Evolutionary conservation across 2,797 vertebrate genomes (phyloP).

Genomic region (Macrochelys suwanniensis): DNA sequence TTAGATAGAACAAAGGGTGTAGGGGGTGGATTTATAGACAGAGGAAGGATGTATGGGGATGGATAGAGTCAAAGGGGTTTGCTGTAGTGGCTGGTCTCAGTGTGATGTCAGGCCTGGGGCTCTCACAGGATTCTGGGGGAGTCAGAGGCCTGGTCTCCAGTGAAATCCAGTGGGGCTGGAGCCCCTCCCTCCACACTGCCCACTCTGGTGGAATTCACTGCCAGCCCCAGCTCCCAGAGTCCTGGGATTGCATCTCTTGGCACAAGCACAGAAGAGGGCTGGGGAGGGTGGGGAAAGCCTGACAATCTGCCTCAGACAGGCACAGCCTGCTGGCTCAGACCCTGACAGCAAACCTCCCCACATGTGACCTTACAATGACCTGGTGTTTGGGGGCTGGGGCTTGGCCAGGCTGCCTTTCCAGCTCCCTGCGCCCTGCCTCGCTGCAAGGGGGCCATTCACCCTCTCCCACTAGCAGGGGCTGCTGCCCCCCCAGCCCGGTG

Average conservation of each 20-base stretch:
- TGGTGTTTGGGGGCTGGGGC: not conserved
- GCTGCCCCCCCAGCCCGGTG: not conserved
- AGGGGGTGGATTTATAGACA: too few relatives aligned
- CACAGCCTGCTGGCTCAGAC: not conserved
- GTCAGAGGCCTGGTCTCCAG: not conserved
- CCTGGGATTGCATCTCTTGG: not conserved
- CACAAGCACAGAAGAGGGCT: not conserved
- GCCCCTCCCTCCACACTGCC: too few relatives aligned
- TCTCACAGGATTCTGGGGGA: not conserved
- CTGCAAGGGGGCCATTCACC: too few relatives aligned
- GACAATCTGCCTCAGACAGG: not conserved
- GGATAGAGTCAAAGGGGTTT: too few relatives aligned
- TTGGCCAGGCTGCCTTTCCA: not conserved
- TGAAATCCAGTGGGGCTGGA: not conserved
- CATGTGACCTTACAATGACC: too few relatives aligned
- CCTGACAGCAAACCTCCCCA: not conserved
- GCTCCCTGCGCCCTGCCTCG: not conserved
- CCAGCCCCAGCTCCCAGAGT: not conserved
- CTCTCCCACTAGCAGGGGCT: not conserved
- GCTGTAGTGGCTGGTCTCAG: not conserved
- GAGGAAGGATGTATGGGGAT: not conserved
- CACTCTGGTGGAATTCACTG: too few relatives aligned
- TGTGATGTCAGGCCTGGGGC: not conserved
- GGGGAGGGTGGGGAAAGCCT: not conserved
- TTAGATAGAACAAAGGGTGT: too few relatives aligned